Conservation (phyloP, 2,113 vertebrate genomes). For the Microcebus lehilahytsara region DNA sequence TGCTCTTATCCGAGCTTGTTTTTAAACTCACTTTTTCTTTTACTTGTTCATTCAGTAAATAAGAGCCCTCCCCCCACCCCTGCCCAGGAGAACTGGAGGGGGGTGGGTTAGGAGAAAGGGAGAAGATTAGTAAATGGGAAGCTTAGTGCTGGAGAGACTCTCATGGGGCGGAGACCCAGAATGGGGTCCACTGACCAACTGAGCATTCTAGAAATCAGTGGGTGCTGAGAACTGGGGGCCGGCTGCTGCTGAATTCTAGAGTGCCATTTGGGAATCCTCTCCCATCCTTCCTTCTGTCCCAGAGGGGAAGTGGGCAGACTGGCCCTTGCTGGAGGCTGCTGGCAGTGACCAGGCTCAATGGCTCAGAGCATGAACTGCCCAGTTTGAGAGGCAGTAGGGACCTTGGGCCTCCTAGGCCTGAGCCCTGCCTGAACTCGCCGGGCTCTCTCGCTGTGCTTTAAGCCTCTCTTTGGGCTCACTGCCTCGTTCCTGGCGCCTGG, state of each 20-base stretch:
- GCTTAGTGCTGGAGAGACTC: not conserved
- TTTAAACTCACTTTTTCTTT: conserved; percentile 14
- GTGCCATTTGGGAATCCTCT: not conserved
- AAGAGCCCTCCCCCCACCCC: not conserved
- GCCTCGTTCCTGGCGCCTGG: not conserved
- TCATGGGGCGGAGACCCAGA: not conserved
- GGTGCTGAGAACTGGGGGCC: not conserved
- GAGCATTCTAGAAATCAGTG: not conserved
- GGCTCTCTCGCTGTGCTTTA: not conserved
- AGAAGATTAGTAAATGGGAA: not conserved
- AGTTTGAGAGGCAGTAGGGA: not conserved
- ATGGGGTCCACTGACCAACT: not conserved
- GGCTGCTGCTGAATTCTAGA: not conserved
- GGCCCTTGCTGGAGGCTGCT: not conserved
- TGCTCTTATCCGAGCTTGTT: conserved; percentile 53
- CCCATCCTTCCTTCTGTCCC: not conserved
- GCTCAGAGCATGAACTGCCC: not conserved
- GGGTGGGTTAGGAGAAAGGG: not conserved
- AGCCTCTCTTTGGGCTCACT: not conserved
- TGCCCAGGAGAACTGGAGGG: not conserved
- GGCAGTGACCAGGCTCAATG: not conserved
- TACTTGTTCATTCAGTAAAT: conserved; percentile 37
- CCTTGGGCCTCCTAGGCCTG: not conserved
- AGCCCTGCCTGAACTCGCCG: no score
- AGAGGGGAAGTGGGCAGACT: not conserved